phyloP scores from a whole-genome alignment of 2,797 vertebrate species.

The Euphonia xanthogaster region DNA sequence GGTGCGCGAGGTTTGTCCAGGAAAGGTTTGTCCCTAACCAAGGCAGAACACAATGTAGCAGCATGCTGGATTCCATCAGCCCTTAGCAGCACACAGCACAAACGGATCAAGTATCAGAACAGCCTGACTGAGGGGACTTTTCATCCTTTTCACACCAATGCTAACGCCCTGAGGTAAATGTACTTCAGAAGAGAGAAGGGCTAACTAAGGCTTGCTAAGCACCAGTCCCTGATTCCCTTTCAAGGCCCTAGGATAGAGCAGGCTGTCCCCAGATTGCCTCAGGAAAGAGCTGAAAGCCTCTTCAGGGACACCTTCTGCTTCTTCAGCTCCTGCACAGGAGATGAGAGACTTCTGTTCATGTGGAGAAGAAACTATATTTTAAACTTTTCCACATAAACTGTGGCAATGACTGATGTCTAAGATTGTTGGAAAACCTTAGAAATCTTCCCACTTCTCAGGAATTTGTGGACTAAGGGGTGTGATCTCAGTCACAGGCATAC shows the following conservation, averaged over 20 bases:
- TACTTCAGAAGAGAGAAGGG: not conserved
- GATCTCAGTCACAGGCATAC: not conserved
- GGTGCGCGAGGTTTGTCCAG: not conserved
- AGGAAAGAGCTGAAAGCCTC: not conserved
- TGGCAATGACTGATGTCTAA: not conserved
- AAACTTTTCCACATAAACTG: not conserved
- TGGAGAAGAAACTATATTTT: not conserved
- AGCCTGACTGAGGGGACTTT: not conserved
- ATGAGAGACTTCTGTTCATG: not conserved
- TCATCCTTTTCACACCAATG: not conserved
- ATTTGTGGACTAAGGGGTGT: not conserved
- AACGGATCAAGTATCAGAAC: not conserved
- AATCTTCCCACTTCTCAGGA: not conserved
- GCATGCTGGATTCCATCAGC: not conserved
- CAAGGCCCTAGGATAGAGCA: not conserved
- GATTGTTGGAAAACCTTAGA: not conserved
- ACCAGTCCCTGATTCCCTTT: not conserved
- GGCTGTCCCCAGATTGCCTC: not conserved
- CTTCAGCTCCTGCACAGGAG: not conserved
- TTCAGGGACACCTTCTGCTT: not conserved
- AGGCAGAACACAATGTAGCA: not conserved
- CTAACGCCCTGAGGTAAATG: not conserved
- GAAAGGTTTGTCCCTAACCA: not conserved
- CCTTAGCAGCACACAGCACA: not conserved
- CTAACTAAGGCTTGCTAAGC: not conserved